phyloP scores from a whole-genome alignment of 2,888 invertebrate species.

The Ferdinandea cuprea region DNA sequence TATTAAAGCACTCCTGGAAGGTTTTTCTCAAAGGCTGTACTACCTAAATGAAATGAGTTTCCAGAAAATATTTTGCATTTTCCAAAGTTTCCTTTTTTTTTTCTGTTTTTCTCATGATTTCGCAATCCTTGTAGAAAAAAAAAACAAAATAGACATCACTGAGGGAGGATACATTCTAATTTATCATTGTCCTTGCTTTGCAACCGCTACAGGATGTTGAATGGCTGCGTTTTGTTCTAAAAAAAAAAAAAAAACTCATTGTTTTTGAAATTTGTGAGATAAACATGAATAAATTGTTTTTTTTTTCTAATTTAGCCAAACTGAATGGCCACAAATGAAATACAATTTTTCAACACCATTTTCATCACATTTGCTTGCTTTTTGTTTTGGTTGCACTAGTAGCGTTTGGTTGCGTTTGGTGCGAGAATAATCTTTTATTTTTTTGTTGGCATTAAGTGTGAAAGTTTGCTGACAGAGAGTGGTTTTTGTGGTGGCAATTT shows the following conservation, averaged over 20 bases:
- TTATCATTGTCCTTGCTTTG: constrained; percentile 64
- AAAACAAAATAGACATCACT: constrained; percentile 21
- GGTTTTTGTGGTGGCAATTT: constrained; percentile 14
- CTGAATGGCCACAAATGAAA: constrained; percentile 65
- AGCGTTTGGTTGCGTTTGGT: background rate
- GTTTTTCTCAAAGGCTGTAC: constrained; percentile 5
- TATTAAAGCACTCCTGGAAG: constrained; percentile 58
- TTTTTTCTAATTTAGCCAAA: constrained; percentile 14
- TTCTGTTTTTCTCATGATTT: background rate
- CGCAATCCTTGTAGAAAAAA: constrained; percentile 9
- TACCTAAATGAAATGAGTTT: constrained; percentile 57
- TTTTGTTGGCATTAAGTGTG: constrained; percentile 45
- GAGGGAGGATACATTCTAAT: constrained; percentile 43
- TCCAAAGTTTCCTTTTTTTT: constrained; percentile 17
- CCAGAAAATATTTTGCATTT: constrained; percentile 62
- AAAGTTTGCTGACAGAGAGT: constrained; percentile 32
- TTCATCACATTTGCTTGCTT: constrained; percentile 65
- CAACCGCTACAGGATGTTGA: constrained; percentile 24
- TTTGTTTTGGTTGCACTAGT: background rate
- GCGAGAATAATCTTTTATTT: background rate
- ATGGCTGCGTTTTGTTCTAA: constrained; percentile 9
- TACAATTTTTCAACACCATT: constrained; percentile 61
- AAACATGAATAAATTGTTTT: background rate
- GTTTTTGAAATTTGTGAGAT: constrained; percentile 20
- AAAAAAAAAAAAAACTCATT: constrained; percentile 20